Evolutionary conservation across 1,140 invertebrate species (phyloP).

Genomic region (Drosophila punjabiensis): DNA sequence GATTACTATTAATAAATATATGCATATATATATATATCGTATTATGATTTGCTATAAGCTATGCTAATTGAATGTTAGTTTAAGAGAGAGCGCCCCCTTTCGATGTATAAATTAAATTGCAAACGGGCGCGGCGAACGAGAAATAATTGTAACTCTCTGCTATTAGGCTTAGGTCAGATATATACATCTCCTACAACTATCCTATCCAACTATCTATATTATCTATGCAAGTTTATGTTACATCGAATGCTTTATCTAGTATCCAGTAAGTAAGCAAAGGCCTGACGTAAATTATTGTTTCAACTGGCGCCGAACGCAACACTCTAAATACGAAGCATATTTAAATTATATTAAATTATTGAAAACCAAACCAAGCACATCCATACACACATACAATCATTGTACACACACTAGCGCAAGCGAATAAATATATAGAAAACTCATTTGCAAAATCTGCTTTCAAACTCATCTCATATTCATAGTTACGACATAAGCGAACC

Average conservation of each 20-base stretch:
- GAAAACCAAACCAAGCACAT: conserved; percentile 72
- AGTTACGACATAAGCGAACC: conserved; percentile 73
- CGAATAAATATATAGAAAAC: conserved; percentile 59
- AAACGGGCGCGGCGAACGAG: conserved; percentile 34
- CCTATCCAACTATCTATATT: conserved; percentile 54
- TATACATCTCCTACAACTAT: conserved; percentile 42
- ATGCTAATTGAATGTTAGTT: conserved; percentile 57
- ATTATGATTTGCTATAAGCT: conserved; percentile 83
- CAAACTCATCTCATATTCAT: conserved; percentile 82
- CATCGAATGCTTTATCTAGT: conserved; percentile 82
- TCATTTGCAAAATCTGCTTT: conserved; percentile 81
- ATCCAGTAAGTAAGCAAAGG: conserved; percentile 56
- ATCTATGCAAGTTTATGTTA: conserved; percentile 63
- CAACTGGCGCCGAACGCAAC: conserved; percentile 27
- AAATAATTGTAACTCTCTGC: conserved; percentile 68
- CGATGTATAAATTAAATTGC: conserved; percentile 78
- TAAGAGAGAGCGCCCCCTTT: conserved; percentile 43
- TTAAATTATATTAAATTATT: conserved; percentile 84
- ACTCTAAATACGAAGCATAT: conserved; percentile 59
- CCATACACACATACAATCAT: conserved; percentile 51
- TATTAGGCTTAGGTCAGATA: conserved; percentile 49
- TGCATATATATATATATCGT: conserved; percentile 65
- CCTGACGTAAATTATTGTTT: conserved; percentile 43
- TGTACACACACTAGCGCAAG: conserved; percentile 54
- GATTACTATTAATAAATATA: conserved; percentile 40